Evolutionary conservation across 2,797 vertebrate genomes (phyloP).

Genomic region (Enteromius paludinosus): DNA sequence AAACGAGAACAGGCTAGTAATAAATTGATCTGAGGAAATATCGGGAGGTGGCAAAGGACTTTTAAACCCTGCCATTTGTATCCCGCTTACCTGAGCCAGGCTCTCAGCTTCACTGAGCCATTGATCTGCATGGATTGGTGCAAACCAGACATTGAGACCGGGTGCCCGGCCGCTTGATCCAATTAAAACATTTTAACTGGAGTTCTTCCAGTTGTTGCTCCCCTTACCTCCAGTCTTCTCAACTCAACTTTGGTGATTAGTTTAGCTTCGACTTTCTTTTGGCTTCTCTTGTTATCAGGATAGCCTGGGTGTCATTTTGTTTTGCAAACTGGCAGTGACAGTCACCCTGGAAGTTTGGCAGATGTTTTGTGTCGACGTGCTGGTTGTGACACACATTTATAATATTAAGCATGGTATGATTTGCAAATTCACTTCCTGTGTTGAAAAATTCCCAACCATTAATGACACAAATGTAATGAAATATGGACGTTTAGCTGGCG

Average conservation of each 20-base stretch:
- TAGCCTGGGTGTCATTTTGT: conserved; percentile 9
- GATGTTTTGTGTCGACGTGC: not conserved
- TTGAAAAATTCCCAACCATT: not conserved
- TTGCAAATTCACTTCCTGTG: not conserved
- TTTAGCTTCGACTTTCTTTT: conserved; percentile 43
- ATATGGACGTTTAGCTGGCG: not conserved
- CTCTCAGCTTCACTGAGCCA: conserved; percentile 62
- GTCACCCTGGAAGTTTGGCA: conserved; percentile 4
- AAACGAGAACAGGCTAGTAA: conserved; percentile 60
- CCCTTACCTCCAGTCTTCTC: conserved; percentile 38
- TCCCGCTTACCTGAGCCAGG: conserved; percentile 48
- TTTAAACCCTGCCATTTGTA: conserved; percentile 64
- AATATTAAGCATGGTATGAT: not conserved
- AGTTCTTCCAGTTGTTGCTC: conserved; percentile 39
- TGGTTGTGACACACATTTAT: conserved; percentile 3
- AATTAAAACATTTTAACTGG: conserved; percentile 67
- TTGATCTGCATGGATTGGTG: conserved; percentile 72
- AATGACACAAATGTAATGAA: not conserved
- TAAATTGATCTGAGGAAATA: conserved; percentile 63
- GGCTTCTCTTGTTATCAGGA: conserved; percentile 37
- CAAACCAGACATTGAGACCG: conserved; percentile 64
- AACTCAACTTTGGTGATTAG: conserved; percentile 48
- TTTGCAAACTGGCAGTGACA: conserved; percentile 20
- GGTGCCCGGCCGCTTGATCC: conserved; percentile 62
- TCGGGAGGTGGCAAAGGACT: conserved; percentile 57